phyloP scores from a whole-genome alignment of 2,888 invertebrate species.

The Amblyjoppa fuscipennis region DNA sequence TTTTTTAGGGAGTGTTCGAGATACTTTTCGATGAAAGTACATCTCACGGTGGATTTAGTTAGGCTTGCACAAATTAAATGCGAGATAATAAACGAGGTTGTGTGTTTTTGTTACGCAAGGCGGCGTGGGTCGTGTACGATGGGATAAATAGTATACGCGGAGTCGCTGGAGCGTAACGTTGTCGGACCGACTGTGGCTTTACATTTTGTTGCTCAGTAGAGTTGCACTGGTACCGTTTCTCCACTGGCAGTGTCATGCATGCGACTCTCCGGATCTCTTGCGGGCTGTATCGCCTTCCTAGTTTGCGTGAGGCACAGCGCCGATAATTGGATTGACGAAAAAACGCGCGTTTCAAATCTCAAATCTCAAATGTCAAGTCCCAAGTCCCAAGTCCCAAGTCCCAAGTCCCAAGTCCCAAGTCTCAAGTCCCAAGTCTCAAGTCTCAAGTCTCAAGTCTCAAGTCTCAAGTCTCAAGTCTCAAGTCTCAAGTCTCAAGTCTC shows the following conservation, averaged over 20 bases:
- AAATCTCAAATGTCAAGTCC: no score
- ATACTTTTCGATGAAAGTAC: background rate
- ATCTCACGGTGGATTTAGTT: background rate
- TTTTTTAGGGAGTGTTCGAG: background rate
- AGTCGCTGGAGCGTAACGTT: constrained; percentile 58
- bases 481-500: no score
- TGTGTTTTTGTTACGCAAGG: constrained; percentile 8
- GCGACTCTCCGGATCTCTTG: background rate
- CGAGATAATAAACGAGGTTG: constrained; percentile 1
- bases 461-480: no score
- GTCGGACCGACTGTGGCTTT: constrained; percentile 47
- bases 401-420: no score
- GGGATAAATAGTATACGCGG: constrained; percentile 45
- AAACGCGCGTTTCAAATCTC: no score
- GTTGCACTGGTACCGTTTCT: constrained; percentile 60
- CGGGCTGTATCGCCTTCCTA: constrained; percentile 1
- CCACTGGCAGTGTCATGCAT: constrained; percentile 3
- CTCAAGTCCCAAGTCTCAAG: no score
- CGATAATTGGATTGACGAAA: no score
- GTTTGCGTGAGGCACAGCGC: no score
- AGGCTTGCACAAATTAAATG: background rate
- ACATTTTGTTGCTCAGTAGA: constrained; percentile 23
- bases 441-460: no score
- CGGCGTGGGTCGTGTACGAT: background rate
- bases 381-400: no score